Evolutionary conservation across 1,140 invertebrate species (phyloP), one percentile per base, ranked within the genome.

Genomic region (Oryzaephilus surinamensis): DNA sequence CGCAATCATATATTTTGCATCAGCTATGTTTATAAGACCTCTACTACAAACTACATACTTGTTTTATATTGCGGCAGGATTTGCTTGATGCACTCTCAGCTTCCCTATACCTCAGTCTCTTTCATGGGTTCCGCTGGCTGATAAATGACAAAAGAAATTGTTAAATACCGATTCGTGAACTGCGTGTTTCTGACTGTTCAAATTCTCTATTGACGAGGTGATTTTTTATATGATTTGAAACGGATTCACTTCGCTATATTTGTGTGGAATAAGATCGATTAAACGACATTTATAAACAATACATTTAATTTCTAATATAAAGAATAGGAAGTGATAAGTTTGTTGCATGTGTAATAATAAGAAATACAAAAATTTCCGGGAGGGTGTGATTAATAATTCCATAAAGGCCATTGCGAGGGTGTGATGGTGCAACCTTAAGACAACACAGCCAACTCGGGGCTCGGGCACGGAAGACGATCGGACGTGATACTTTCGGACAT

Each of bases 71-170:
- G 67, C 69, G 64, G 70, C 68, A 69, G 69, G 67, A 66, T 48
- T 55, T 46, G 54, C 57, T 59, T 55, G 52, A 58, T 41, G 56
- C 52, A 55, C 57, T 55, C 55, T 59, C 52, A 51, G 52, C 50
- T 45, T 55, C 45, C 64, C 68, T 70, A 70, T 63, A 70, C 68
- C 62, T 69, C 66, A 73, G 75, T 77, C 73, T 77, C 75, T 74
- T 72, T 73, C 69, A 77, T 76, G 66, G 73, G 72, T 73, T 77
- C 75, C 67, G 74, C 72, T 71, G 73, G 75, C 74, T 77, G 73
- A 70, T 65, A 72, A 75, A 65, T 55, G n/a, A n/a, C n/a, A n/a
- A n/a, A n/a, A n/a, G n/a, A n/a, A n/a, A n/a, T n/a, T n/a, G 28
- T 38, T 38, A 38, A 38, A 38, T 38, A 38, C 36, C 36, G 27